Evolutionary conservation across 2,888 invertebrate species (phyloP), one percentile per base, ranked within the genome.

Genomic region (Choreutis nemorana): DNA sequence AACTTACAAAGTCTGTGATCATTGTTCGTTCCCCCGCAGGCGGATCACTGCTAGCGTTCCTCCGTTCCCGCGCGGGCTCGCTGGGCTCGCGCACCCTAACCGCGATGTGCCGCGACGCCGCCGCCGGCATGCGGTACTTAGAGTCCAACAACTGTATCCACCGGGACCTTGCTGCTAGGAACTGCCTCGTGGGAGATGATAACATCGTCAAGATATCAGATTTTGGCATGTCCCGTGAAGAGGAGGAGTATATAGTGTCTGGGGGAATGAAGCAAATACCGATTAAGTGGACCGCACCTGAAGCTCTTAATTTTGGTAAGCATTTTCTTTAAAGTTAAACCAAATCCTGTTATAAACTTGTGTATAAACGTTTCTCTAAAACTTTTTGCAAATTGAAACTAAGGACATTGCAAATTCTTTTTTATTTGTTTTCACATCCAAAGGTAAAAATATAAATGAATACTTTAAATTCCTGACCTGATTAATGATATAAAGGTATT

Each of bases 221-320:
- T 75, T 97, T 97, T 77, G 97, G 97, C 40, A 97, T 97, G 97
- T 97, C 96, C 0, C 77, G 97, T 14, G 96, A 97, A 63, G 97
- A 97, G 58, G 94, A 96, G 61, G 96, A 96, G 61, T 97, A 97
- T 50, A 94, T 93, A 36, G 97, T 97, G 23, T 95, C 96, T 2
- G 96, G 96, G 45, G 97, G 97, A 18, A 94, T 97, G 92, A 97
- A 97, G 70, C 96, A 97, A 80, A 97, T 97, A 47, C 97, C 97
- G 0, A 96, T 97, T 36, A 97, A 97, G 68, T 97, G 97, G 97
- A 97, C 97, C 0, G 96, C 97, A 2, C 97, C 97, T 0, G 97
- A 97, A 73, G 96, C 97, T 2, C 80, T 97, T 7, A 95, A 96
- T 70, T 96, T 92, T 61, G 96, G 96, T 87, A 61, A 70, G 64